These are phyloP conservation scores for Hyposoter didymator DNA, from an alignment of 2,888 invertebrate genomes.

Conservation along the genomic window DNA sequence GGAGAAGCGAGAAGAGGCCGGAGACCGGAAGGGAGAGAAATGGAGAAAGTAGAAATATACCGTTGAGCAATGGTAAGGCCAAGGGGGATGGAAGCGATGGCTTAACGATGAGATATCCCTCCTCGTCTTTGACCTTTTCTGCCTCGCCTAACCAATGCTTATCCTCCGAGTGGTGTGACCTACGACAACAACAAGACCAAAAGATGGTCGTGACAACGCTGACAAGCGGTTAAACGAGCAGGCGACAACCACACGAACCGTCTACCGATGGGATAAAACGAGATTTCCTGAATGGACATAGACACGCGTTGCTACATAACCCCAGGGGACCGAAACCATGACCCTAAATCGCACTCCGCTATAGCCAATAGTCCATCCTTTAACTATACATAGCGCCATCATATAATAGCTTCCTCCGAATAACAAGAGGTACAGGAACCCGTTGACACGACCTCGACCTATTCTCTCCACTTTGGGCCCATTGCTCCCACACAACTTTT, in stretches of 20 bases:
- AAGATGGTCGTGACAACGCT: slow-evolving; percentile 33
- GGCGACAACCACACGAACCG: background rate
- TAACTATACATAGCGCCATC: slow-evolving; percentile 4
- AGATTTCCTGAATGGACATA: slow-evolving; percentile 39
- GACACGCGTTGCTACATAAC: slow-evolving; percentile 32
- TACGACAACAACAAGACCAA: slow-evolving; percentile 52
- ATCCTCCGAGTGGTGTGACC: slow-evolving; percentile 42
- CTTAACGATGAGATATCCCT: slow-evolving; percentile 51
- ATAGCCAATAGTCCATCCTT: slow-evolving; percentile 1
- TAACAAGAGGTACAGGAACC: slow-evolving; percentile 33
- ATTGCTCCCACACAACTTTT: slow-evolving; percentile 46
- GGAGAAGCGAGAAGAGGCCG: background rate
- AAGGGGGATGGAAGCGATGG: slow-evolving; percentile 38
- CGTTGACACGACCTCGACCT: slow-evolving; percentile 56
- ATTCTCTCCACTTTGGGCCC: slow-evolving; percentile 32
- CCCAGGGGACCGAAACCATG: slow-evolving; percentile 33
- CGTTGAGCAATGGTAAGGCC: background rate
- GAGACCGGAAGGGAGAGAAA: background rate
- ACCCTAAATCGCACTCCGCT: slow-evolving; percentile 2
- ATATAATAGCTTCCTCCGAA: slow-evolving; percentile 11
- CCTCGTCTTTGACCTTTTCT: slow-evolving; percentile 40
- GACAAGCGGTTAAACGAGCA: slow-evolving; percentile 43
- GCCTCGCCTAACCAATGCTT: slow-evolving; percentile 30
- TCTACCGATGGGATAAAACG: slow-evolving; percentile 48
- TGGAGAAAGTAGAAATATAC: background rate